phyloP scores from a whole-genome alignment of 2,113 vertebrate genomes.

The Periophthalmodon schlosseri region DNA sequence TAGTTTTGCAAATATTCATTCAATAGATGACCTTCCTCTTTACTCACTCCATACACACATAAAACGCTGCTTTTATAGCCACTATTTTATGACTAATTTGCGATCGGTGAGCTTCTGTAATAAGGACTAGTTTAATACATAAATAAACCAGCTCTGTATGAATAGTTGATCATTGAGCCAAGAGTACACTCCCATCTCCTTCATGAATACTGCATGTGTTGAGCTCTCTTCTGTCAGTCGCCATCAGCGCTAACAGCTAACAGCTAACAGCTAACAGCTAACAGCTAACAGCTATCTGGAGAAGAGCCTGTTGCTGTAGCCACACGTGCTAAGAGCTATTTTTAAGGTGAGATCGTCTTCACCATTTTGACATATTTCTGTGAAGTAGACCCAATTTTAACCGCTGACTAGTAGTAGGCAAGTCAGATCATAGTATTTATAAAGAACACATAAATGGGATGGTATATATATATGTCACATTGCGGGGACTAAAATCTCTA shows the following conservation, averaged over 20 bases:
- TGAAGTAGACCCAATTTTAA: background rate
- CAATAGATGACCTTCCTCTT: background rate
- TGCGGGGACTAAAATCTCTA: too few species aligned
- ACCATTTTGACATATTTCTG: slow-evolving; percentile 19
- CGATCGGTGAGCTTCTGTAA: background rate
- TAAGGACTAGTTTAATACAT: slow-evolving; percentile 7
- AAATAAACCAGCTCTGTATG: slow-evolving; percentile 1
- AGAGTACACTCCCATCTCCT: background rate
- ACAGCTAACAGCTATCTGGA: slow-evolving; percentile 4
- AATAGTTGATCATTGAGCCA: slow-evolving; percentile 1
- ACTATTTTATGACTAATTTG: slow-evolving; percentile 1
- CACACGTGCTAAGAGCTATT: slow-evolving; percentile 42
- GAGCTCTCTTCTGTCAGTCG: slow-evolving; percentile 37
- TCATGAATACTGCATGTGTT: background rate
- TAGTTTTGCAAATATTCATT: too few species aligned
- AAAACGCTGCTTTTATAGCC: background rate
- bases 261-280: slow-evolving; percentile 20
- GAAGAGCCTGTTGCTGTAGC: slow-evolving; percentile 41
- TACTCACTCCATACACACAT: background rate
- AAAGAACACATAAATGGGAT: too few species aligned
- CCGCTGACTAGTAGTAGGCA: too few species aligned
- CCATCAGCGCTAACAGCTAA: slow-evolving; percentile 37
- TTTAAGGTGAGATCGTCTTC: slow-evolving; percentile 37
- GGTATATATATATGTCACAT: too few species aligned
- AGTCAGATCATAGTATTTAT: too few species aligned